A percentile compares a stretch with the other conserved stretches of the same genome.
Conservation (phyloP, 1,140 invertebrate genomes). For the Armadillidium nasatum region DNA sequence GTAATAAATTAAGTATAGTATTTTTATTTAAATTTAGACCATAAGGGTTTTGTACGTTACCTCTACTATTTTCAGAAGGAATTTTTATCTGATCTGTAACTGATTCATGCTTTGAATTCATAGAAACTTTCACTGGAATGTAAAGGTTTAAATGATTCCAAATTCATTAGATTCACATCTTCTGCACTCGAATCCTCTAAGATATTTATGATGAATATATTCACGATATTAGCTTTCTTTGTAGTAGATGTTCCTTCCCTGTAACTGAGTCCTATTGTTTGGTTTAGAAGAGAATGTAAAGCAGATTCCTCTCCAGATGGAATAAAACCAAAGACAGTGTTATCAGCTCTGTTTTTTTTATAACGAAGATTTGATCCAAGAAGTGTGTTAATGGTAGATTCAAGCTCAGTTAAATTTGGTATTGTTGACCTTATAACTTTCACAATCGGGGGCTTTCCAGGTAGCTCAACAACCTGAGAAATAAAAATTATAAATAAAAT, state of each 20-base stretch:
- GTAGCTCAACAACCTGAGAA: background rate
- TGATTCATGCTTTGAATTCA: no score
- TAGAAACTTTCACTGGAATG: no score
- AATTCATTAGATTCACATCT: no score
- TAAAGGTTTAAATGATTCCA: no score
- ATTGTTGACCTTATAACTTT: background rate
- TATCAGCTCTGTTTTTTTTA: background rate
- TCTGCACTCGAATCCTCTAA: no score
- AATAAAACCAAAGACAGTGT: background rate
- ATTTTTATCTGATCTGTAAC: background rate
- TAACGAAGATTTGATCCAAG: background rate
- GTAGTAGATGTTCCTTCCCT: background rate
- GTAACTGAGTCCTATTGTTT: background rate
- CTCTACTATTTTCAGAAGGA: background rate
- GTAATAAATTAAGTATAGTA: slow-evolving; percentile 34
- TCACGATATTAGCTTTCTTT: slow-evolving; percentile 38
- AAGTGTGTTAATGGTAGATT: background rate
- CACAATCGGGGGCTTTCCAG: background rate
- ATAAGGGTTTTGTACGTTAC: background rate
- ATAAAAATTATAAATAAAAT: no score
- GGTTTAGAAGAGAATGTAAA: background rate
- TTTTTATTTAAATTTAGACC: slow-evolving; percentile 37
- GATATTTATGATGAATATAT: slow-evolving; percentile 44
- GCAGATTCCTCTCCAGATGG: background rate
- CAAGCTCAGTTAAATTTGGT: background rate